Evolutionary conservation across 1,140 invertebrate species (phyloP).

Genomic region (Megalopta genalis): DNA sequence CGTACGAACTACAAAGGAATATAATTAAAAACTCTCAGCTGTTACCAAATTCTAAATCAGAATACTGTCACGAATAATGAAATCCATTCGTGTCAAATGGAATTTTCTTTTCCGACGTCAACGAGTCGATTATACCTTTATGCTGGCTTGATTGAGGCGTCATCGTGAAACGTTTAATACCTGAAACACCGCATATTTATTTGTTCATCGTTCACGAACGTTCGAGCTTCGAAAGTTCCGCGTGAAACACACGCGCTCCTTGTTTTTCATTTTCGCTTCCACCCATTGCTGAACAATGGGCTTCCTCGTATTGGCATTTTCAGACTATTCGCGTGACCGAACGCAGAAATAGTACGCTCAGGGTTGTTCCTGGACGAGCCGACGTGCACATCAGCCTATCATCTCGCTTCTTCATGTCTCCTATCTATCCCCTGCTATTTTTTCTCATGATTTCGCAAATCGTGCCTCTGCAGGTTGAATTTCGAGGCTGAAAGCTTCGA

Average conservation of each 20-base stretch:
- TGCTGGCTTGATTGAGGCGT: neutral
- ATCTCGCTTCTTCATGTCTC: neutral
- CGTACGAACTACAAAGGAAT: too few relatives aligned
- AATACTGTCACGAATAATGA: neutral
- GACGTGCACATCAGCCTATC: constrained; percentile 47
- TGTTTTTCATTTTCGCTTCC: constrained; percentile 22
- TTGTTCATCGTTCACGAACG: constrained; percentile 4
- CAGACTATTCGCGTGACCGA: constrained; percentile 43
- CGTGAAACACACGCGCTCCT: constrained; percentile 13
- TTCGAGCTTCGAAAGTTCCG: constrained; percentile 16
- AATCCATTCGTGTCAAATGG: neutral
- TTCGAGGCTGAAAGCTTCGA: too few relatives aligned
- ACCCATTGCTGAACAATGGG: constrained; percentile 36
- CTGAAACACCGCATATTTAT: neutral
- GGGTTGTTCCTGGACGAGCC: constrained; percentile 38
- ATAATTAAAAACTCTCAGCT: too few relatives aligned
- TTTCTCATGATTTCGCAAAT: neutral
- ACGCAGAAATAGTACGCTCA: constrained; percentile 31
- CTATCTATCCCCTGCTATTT: neutral
- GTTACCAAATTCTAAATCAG: too few relatives aligned
- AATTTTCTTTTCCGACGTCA: neutral
- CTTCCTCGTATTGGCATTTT: constrained; percentile 62
- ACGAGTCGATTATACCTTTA: neutral
- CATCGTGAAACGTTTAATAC: neutral
- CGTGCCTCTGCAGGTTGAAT: too few relatives aligned